Base-by-base conservation (phyloP, 2,797 vertebrate genomes). In the Acridotheres tristis region DNA sequence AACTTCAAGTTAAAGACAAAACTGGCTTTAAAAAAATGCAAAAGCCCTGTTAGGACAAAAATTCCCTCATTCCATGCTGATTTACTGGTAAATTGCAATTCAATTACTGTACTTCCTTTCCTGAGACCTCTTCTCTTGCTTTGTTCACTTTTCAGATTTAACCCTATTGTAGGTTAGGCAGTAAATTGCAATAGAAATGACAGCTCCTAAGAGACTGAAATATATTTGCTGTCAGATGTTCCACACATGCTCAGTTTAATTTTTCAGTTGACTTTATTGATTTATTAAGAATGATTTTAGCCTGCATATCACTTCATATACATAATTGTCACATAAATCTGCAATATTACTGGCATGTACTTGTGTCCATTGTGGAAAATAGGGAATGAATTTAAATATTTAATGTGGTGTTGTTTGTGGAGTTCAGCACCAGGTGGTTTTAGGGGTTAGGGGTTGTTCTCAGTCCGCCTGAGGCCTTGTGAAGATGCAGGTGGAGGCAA, bases 181-280 rank as follows among this genome's bases (percentile, higher is more conserved):
- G 77, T 81, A 96, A 95, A 96, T 95, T 86, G 72, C 94, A 77
- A 75, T 88, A 86, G 93, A 95, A 93, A 95, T 91, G 93, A 93
- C 82, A 96, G 74, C 23, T 16, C 91, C 96, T 95, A 96, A 94
- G 92, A 97, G 92, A 65, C 84, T 34, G 13, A 79, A 89, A 85
- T 96, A 62, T 93, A 92, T 95, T 92, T 93, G 81, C 77, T 89
- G 84, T 94, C 77, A 95, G 72, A 93, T 73, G 75, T 73, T 90
- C 92, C 67, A 81, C 93, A 76, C 43, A 94, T 95, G 86, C 96
- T 89, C 87, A 94, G 68, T 97, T 97, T 94, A 91, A 96, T 97
- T 96, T 96, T 97, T 95, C 95, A 94, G 96, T 96, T 96, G 65
- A 82, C 62, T 92, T 93, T 97, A 96, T 92, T 97, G 91, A 94